These are phyloP conservation scores for Cyanoderma ruficeps DNA, from an alignment of 2,113 vertebrate genomes.

Conservation along the genomic window DNA sequence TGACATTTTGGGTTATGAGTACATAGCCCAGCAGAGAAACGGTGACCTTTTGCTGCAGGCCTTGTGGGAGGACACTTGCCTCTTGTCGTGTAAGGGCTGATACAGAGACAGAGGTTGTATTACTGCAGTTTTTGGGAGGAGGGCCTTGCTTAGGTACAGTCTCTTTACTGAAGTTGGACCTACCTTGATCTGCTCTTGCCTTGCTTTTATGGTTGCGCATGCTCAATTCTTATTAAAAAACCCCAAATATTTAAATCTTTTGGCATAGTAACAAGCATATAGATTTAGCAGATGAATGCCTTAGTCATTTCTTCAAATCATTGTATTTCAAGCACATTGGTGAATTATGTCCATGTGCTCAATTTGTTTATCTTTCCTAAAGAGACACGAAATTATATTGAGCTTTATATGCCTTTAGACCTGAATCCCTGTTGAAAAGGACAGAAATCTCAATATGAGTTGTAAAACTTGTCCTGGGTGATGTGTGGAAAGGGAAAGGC, in stretches of 20 bases:
- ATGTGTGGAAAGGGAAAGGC: neutral
- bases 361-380: neutral
- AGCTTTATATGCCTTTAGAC: neutral
- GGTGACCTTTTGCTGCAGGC: neutral
- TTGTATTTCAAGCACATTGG: neutral
- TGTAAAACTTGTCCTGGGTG: neutral
- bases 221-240: neutral
- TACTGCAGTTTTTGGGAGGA: neutral
- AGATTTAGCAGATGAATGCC: neutral
- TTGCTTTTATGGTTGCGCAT: neutral
- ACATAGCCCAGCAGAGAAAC: neutral
- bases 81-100: neutral
- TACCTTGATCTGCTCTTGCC: neutral
- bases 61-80: neutral
- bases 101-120: neutral
- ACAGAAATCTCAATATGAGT: accelerated
- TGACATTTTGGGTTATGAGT: accelerated
- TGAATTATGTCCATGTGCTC: neutral
- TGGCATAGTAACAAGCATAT: neutral
- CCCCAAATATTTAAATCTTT: neutral
- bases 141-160: neutral
- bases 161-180: neutral
- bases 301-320: neutral
- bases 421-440: neutral
- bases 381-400: neutral